phyloP scores from a whole-genome alignment of 2,888 invertebrate genomes.

The Oxyteleia sp. region DNA sequence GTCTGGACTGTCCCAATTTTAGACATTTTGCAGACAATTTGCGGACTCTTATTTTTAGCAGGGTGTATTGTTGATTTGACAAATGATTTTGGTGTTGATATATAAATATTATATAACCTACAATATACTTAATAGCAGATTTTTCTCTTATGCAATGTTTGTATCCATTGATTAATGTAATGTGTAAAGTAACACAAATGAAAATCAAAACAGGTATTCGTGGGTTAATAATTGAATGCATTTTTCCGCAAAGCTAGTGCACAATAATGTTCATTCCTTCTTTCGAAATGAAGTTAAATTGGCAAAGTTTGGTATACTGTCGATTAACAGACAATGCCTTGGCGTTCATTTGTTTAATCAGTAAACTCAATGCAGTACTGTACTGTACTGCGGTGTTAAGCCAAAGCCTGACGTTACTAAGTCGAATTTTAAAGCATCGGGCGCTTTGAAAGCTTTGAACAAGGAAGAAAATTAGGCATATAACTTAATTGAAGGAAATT shows the following conservation, averaged over 20 bases:
- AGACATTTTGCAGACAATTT: too few relatives aligned
- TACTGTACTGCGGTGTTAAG: constrained; percentile 68
- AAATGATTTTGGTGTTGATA: too few relatives aligned
- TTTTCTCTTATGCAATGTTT: constrained; percentile 6
- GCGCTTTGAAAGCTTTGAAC: constrained; percentile 70
- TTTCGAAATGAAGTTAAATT: constrained; percentile 56
- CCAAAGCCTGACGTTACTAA: constrained; percentile 70
- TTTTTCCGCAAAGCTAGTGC: constrained; percentile 75
- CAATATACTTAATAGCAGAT: constrained; percentile 16
- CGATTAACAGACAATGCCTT: constrained; percentile 58
- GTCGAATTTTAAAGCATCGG: constrained; percentile 67
- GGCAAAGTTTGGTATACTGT: constrained; percentile 56
- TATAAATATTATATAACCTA: too few relatives aligned
- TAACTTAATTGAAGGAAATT: constrained; percentile 58
- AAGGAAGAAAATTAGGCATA: constrained; percentile 67
- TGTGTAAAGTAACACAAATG: constrained; percentile 1
- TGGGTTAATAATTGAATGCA: constrained; percentile 71
- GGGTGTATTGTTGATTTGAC: too few relatives aligned
- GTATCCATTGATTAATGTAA: not conserved
- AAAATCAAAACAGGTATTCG: constrained; percentile 42
- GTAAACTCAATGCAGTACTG: constrained; percentile 55
- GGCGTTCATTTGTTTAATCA: constrained; percentile 60
- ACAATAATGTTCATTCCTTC: constrained; percentile 64
- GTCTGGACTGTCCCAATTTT: too few relatives aligned
- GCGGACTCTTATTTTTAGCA: too few relatives aligned